These are phyloP conservation scores for Yponomeuta plumbellus DNA, from an alignment of 2,888 invertebrate species.

Conservation along the genomic window DNA sequence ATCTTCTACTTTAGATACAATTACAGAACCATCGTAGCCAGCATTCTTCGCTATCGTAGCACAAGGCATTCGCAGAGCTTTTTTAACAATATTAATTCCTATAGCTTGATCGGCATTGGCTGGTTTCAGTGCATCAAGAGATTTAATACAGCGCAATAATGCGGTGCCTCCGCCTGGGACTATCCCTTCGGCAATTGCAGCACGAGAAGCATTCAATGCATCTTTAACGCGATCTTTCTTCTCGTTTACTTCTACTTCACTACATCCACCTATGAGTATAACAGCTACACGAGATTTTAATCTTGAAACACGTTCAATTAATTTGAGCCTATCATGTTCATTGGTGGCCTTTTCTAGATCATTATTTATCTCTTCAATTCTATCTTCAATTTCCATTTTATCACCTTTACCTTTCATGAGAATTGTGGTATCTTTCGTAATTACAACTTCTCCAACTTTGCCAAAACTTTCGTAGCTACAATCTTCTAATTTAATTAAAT, in stretches of 20 bases:
- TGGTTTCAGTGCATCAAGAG: conserved; percentile 78
- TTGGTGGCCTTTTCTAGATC: conserved; percentile 88
- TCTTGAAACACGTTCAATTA: conserved; percentile 92
- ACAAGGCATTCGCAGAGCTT: conserved; percentile 90
- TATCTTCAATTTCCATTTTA: conserved; percentile 83
- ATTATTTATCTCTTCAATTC: conserved; percentile 87
- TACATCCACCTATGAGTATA: conserved; percentile 89
- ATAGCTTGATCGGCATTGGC: conserved; percentile 86
- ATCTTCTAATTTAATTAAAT: conserved; percentile 92
- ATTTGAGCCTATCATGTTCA: conserved; percentile 93
- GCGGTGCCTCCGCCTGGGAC: conserved; percentile 97
- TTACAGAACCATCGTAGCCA: conserved; percentile 90
- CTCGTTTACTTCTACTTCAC: conserved; percentile 94
- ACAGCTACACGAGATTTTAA: conserved; percentile 88
- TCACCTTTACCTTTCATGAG: conserved; percentile 82
- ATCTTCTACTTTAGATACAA: conserved; percentile 92
- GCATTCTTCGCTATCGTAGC: conserved; percentile 93
- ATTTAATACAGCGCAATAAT: conserved; percentile 86
- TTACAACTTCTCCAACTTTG: conserved; percentile 88
- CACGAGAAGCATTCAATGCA: conserved; percentile 94
- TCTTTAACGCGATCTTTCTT: conserved; percentile 97
- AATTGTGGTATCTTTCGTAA: conserved; percentile 95
- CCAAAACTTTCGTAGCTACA: conserved; percentile 87
- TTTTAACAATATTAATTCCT: conserved; percentile 88
- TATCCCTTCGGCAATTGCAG: conserved; percentile 96